Conservation (phyloP, 2,888 invertebrate species). For the Gymnocheta viridis region DNA sequence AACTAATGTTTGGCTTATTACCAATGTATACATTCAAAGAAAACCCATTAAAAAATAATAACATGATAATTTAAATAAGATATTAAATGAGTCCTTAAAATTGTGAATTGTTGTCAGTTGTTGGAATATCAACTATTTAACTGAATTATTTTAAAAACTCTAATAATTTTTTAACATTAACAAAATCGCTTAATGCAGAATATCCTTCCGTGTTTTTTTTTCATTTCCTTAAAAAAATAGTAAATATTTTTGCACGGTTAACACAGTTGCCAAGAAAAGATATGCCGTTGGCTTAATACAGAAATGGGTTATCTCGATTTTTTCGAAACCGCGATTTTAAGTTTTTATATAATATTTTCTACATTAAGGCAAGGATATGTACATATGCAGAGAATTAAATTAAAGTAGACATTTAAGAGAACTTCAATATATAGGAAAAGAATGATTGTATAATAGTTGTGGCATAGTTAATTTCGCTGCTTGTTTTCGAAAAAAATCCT, state of each 20-base stretch:
- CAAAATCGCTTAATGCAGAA: too few relatives aligned
- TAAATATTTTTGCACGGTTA: too few relatives aligned
- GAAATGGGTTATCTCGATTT: too few relatives aligned
- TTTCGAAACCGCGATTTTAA: too few relatives aligned
- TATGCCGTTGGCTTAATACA: too few relatives aligned
- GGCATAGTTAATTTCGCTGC: neutral
- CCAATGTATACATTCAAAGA: neutral
- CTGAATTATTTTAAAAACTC: too few relatives aligned
- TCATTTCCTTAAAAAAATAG: too few relatives aligned
- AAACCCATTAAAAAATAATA: neutral
- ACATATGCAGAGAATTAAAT: neutral
- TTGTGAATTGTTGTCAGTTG: neutral
- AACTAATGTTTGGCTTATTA: conserved; percentile 11
- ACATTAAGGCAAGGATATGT: neutral
- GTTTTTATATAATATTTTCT: too few relatives aligned
- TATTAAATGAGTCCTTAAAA: neutral
- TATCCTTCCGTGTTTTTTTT: too few relatives aligned
- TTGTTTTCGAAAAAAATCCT: neutral
- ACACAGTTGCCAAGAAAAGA: too few relatives aligned
- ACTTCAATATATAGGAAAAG: neutral
- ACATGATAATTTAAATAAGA: neutral
- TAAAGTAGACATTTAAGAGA: neutral
- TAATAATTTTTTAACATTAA: too few relatives aligned
- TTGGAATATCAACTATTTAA: neutral
- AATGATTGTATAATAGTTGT: neutral